Conservation (phyloP, 2,888 invertebrate species). For the Allygus modestus region DNA sequence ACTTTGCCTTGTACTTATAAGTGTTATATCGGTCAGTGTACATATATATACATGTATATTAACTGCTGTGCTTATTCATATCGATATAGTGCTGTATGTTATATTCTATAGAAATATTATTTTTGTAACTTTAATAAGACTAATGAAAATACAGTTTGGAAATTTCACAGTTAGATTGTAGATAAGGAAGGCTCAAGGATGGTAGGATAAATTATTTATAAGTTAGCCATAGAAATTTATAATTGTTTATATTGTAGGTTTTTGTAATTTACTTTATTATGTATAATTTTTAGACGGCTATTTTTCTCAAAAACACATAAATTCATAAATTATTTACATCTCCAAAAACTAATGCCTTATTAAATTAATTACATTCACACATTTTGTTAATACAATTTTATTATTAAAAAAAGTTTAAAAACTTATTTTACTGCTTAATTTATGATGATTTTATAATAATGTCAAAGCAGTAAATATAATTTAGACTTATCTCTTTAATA, state of each 20-base stretch:
- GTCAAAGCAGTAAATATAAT: too few relatives aligned
- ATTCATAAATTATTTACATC: too few relatives aligned
- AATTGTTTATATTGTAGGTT: neutral
- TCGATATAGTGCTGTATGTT: neutral
- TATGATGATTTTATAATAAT: too few relatives aligned
- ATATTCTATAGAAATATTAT: slow-evolving; percentile 24
- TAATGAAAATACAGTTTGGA: neutral
- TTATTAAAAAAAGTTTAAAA: too few relatives aligned
- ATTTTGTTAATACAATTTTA: too few relatives aligned
- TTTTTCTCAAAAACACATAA: too few relatives aligned
- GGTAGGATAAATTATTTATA: neutral
- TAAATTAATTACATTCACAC: too few relatives aligned
- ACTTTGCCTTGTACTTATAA: slow-evolving; percentile 34
- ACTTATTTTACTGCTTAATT: too few relatives aligned
- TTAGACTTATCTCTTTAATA: too few relatives aligned
- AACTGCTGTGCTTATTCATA: slow-evolving; percentile 2
- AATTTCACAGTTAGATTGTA: slow-evolving; percentile 16
- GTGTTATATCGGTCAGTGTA: slow-evolving; percentile 19
- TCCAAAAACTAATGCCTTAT: too few relatives aligned
- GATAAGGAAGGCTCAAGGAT: slow-evolving; percentile 26
- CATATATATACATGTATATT: neutral
- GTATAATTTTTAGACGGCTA: too few relatives aligned
- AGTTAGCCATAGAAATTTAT: slow-evolving; percentile 9
- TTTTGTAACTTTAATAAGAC: slow-evolving; percentile 13
- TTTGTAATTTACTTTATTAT: too few relatives aligned